Base-by-base conservation (phyloP, 2,113 vertebrate genomes). In the Coturnix japonica region DNA sequence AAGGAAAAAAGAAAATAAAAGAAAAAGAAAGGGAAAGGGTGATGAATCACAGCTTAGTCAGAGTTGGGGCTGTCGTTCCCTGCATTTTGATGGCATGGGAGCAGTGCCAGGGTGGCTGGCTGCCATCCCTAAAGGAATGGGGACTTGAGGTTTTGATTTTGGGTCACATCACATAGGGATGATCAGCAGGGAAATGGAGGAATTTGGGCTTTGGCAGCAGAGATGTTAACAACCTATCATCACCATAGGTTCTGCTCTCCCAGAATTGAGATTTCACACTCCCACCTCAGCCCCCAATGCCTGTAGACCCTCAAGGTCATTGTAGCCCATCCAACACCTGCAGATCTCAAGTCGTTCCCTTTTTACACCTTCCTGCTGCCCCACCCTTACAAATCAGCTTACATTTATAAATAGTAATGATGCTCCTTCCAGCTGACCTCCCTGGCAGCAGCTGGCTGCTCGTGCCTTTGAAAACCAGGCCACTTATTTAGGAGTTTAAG, bases 341-440 rank as follows among this genome's bases (percentile, higher is more conserved):
- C 63, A 14, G 22, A 43, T 82, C 39, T 30, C 22, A 16, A 53
- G 33, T 6, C 21, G 3, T 44, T 16, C 20, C 26, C 22, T 76
- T 69, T 51, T 35, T 15, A 4, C 13, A 39, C 54, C 26, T 81
- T n/a, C 61, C 21, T 1, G 11, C 63, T 15, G 5, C 33, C 43
- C 54, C 49, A 47, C 57, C 71, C 14, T 89, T 39, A 12, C 51
- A 44, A 5, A 64, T 28, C 72, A 43, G 89, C 87, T 47, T n/a
- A 54, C 23, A 37, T 23, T 86, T 91, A 91, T 65, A 88, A 90
- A 93, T 89, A 94, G 86, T 6, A 74, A 80, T 17, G 90, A 19
- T 23, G 59, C 26, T 85, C 31, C 92, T 93, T 93, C 84, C 81
- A 85, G 92, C 79, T 96, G 95, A 96, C 94, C 95, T 94, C 37